phyloP scores from a whole-genome alignment of 23 tunicate genomes.

The Phallusia fumigata region DNA sequence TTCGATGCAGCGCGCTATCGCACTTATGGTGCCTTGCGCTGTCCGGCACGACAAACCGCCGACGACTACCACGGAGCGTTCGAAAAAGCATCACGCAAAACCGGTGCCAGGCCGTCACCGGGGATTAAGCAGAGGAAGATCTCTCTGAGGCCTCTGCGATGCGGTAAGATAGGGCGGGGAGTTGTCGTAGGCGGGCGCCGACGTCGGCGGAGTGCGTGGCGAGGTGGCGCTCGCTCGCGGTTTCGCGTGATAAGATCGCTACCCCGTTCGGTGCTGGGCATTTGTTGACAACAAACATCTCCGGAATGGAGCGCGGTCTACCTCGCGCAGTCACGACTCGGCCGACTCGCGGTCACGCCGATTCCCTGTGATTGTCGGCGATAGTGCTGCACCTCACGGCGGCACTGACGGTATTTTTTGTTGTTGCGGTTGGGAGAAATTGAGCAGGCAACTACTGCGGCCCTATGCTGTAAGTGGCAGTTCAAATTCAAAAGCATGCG shows the following conservation, averaged over 20 bases:
- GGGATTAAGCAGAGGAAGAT: conserved; percentile 4
- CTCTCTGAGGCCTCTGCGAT: not conserved
- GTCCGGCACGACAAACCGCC: not conserved
- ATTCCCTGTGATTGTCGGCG: not conserved
- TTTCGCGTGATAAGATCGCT: conserved; percentile 9
- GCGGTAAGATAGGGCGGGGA: not conserved
- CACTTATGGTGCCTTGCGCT: conserved; percentile 14
- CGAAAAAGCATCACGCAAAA: conserved; percentile 8
- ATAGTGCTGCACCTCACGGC: not conserved
- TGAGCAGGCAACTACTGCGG: not conserved
- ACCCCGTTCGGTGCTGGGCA: conserved; percentile 4
- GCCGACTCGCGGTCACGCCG: conserved; percentile 2
- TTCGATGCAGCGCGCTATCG: conserved; percentile 9
- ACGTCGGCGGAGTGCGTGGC: conserved; percentile 11
- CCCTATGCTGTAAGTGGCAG: not conserved
- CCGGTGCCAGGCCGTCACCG: conserved; percentile 16
- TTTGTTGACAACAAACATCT: conserved; percentile 11
- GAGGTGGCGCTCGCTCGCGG: conserved; percentile 6
- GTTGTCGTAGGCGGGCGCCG: not conserved
- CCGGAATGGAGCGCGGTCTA: not conserved
- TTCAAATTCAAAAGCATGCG: too few species aligned
- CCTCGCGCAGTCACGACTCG: not conserved
- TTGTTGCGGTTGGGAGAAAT: not conserved
- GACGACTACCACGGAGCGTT: not conserved
- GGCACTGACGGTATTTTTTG: not conserved